Percentiles rank a stretch among this genome's conserved stretches.
phyloP scores from a whole-genome alignment of 2,888 invertebrate species.

The Synanthedon vespiformis region DNA sequence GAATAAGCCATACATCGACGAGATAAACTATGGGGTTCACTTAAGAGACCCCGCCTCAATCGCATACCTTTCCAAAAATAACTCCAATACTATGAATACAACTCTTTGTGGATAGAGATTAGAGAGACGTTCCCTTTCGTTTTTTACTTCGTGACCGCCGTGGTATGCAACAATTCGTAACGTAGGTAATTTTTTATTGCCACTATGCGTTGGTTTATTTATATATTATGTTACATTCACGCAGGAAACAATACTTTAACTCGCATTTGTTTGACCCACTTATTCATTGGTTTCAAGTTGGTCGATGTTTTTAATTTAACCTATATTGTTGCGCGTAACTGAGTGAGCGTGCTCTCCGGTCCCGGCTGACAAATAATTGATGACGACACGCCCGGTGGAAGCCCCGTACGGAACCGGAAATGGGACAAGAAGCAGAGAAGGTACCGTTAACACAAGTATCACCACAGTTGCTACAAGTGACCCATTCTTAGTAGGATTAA shows the following conservation, averaged over 20 bases:
- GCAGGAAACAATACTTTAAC: conserved; percentile 9
- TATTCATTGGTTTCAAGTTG: conserved; percentile 14
- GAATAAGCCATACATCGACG: conserved; percentile 46
- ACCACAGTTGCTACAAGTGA: no score
- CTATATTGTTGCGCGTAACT: conserved; percentile 13
- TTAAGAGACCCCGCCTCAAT: conserved; percentile 7
- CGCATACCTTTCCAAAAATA: background rate
- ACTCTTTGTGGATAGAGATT: conserved; percentile 8
- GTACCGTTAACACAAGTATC: background rate
- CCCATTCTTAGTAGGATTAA: no score
- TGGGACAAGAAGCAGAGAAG: conserved; percentile 7
- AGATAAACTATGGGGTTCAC: conserved; percentile 54
- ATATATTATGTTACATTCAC: conserved; percentile 11
- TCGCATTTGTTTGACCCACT: conserved; percentile 19
- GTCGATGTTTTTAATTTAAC: conserved; percentile 17
- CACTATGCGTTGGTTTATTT: background rate
- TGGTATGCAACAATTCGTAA: conserved; percentile 10
- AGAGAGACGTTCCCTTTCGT: conserved; percentile 1
- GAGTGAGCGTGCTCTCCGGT: conserved; percentile 17
- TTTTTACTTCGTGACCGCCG: conserved; percentile 3
- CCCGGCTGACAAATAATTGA: conserved; percentile 47
- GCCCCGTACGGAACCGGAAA: conserved; percentile 52
- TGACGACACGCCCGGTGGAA: conserved; percentile 48
- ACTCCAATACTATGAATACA: conserved; percentile 3
- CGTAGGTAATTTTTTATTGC: conserved; percentile 7